Evolutionary conservation across 1,140 invertebrate species (phyloP), one percentile per base, ranked within the genome.

Genomic region (Meloidogyne floridensis): DNA sequence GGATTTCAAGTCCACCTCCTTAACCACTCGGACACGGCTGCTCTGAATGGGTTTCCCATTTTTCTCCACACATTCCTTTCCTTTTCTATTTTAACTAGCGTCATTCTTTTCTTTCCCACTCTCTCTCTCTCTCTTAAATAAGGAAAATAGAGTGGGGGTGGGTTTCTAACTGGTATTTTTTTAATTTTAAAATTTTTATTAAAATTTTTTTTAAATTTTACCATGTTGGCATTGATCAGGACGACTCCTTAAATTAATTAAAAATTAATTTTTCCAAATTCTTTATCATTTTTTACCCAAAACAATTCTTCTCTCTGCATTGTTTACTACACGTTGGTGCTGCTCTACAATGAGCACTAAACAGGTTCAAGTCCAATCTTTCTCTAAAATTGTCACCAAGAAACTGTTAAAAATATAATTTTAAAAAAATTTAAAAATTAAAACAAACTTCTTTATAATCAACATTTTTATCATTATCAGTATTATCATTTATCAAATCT

Each of bases 151-250:
- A 54, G 53, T 10, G 7, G 53, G 53, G 11, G 7, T 54, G 9
- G 10, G 3, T 54, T 54, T 47, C 4, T 6, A 47, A 8, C 47
- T 8, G 0, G 4, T 7, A 6, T 47, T 47, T 4, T 47, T 47
- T 6, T 6, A 47, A 47, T 47, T 47, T 47, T 47, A 47, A 32
- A 32, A 32, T 32, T 47, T 47, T 47, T 47, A 47, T 59, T 15
- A 59, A 59, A 59, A 15, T 59, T 15, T 15, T 59, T 59, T 59
- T 59, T 59, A 15, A 59, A 42, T 43, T 53, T 80, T 54, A 84
- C 83, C 54, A 13, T 47, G 86, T 53, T 84, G 83, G 32, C 83
- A 84, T 72, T 85, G 43, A 43, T 84, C 77, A 20, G 20, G 32
- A 3, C 47, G 13, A 11, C 15, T n/a, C 7, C 59, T 65, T 65